These are phyloP conservation scores for Oreochromis mossambicus DNA, from an alignment of 2,797 vertebrate genomes.

Conservation along the genomic window DNA sequence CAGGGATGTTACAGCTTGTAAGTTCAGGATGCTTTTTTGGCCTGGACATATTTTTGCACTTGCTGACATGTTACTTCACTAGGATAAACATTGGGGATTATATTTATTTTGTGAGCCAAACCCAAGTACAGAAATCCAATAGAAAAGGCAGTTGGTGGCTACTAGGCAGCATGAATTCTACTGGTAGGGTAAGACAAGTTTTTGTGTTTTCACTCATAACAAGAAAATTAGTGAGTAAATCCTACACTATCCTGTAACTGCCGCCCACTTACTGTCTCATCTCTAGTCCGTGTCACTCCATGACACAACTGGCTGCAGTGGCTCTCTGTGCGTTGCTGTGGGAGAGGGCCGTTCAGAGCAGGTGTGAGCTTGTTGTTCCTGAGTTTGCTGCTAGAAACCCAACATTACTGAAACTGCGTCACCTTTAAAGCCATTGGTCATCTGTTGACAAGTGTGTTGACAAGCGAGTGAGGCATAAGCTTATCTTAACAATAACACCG, in stretches of 20 bases:
- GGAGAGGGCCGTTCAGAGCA: not conserved
- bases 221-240: not conserved
- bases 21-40: not conserved
- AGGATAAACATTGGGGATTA: not conserved
- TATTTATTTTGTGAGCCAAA: not conserved
- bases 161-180: not conserved
- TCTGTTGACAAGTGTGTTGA: not conserved
- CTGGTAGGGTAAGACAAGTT: not conserved
- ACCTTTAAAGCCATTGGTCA: not conserved
- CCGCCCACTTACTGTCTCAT: not conserved
- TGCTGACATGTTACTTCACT: not conserved
- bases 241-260: not conserved
- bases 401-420: conserved; percentile 30
- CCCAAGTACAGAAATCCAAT: not conserved
- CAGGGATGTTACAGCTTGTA: not conserved
- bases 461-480: not conserved
- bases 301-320: not conserved
- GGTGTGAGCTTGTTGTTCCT: not conserved
- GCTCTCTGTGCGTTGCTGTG: not conserved
- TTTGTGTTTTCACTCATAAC: not conserved
- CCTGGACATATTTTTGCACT: not conserved
- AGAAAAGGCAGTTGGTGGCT: not conserved
- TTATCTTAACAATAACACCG: conserved; percentile 4
- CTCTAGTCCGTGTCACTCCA: not conserved
- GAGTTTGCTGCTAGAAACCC: not conserved